Evolutionary conservation across 2,113 vertebrate genomes (phyloP).

Genomic region (Seriola dumerili): DNA sequence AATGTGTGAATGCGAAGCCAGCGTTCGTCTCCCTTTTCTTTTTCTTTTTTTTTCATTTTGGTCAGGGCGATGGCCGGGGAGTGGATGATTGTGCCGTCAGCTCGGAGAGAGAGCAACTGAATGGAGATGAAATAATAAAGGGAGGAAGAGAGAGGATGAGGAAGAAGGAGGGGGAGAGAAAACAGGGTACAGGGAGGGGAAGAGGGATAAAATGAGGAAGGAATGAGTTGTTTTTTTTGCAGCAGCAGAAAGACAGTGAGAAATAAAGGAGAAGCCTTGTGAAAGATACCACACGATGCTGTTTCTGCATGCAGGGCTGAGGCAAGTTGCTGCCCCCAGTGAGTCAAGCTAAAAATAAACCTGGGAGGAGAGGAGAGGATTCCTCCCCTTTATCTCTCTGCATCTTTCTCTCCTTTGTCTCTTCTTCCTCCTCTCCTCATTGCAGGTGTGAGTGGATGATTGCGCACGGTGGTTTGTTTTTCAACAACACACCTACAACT

Average conservation of each 20-base stretch:
- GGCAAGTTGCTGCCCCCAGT: conserved; percentile 67
- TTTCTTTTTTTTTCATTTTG: not conserved
- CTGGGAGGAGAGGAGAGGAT: conserved; percentile 48
- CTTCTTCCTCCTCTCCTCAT: conserved; percentile 10
- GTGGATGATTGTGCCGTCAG: conserved; percentile 20
- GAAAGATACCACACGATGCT: conserved; percentile 30
- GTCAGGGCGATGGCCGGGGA: not conserved
- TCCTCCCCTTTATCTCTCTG: conserved; percentile 56
- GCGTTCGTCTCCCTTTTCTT: conserved; percentile 1
- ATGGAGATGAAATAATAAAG: conserved; percentile 41
- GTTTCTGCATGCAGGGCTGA: conserved; percentile 73
- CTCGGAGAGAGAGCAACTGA: conserved; percentile 15
- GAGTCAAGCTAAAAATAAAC: conserved; percentile 83
- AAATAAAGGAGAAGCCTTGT: not conserved
- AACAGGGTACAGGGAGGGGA: not conserved
- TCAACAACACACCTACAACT: not conserved
- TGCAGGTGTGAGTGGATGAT: conserved; percentile 23
- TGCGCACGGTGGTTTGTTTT: not conserved
- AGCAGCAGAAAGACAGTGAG: conserved; percentile 26
- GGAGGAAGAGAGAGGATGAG: not conserved
- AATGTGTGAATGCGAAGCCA: conserved; percentile 11
- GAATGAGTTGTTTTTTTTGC: conserved; percentile 5
- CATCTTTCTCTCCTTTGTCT: conserved; percentile 45
- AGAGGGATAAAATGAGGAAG: not conserved
- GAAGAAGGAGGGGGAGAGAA: not conserved